These are phyloP conservation scores for Dipus sagitta DNA, from an alignment of 2,797 vertebrate species.

Conservation along the genomic window DNA sequence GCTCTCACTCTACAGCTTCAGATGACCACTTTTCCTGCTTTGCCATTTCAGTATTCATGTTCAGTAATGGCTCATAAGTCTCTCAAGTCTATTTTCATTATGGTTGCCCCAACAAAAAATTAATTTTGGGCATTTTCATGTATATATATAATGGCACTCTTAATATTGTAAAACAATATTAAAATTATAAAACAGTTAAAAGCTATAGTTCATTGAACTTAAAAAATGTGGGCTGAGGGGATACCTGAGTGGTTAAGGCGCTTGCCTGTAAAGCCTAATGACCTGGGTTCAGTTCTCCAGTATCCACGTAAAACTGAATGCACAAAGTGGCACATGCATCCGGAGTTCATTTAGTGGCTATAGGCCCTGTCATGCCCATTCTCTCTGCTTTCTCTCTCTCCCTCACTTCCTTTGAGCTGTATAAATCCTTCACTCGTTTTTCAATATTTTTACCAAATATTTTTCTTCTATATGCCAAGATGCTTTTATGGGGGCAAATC, in stretches of 20 bases:
- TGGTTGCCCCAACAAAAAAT: not conserved
- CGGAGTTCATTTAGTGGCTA: too few species aligned
- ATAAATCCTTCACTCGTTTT: constrained; percentile 25
- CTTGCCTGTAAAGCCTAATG: too few species aligned
- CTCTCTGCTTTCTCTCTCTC: too few species aligned
- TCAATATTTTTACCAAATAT: constrained; percentile 13
- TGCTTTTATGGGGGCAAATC: not conserved
- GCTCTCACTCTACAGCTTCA: not conserved
- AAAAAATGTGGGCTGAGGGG: not conserved
- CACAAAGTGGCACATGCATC: too few species aligned
- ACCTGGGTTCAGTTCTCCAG: too few species aligned
- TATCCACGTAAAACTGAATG: too few species aligned
- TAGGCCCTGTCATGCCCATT: not conserved
- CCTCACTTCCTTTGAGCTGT: not conserved
- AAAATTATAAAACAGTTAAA: constrained; percentile 10
- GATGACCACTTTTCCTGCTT: constrained; percentile 16
- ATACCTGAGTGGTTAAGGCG: too few species aligned
- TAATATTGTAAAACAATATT: not conserved
- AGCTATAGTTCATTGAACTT: not conserved
- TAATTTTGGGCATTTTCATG: not conserved
- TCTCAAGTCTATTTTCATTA: constrained; percentile 27
- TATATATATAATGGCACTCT: not conserved
- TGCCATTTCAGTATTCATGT: constrained; percentile 7
- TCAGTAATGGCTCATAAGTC: not conserved
- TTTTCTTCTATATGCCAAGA: constrained; percentile 42